phyloP scores from a whole-genome alignment of 2,888 invertebrate species.

The Electrophaes corylata region DNA sequence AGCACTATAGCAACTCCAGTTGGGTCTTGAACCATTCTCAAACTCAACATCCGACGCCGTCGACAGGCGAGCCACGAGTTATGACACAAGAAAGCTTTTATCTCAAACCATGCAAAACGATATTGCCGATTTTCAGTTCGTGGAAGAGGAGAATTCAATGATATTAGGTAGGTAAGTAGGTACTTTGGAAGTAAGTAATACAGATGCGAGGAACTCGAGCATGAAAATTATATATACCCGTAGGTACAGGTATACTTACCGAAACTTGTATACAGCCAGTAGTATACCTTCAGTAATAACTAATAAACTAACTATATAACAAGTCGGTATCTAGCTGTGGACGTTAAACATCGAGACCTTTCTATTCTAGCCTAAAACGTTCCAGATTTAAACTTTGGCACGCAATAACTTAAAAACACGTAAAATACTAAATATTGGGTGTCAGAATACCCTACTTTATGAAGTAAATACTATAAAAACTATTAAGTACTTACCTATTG shows the following conservation, averaged over 20 bases:
- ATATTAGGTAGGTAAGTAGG: conserved; percentile 19
- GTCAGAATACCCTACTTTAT: too few species aligned
- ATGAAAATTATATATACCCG: not conserved
- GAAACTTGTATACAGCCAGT: not conserved
- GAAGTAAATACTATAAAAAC: too few species aligned
- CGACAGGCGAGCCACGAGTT: conserved; percentile 43
- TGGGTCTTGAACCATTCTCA: too few species aligned
- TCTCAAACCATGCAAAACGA: conserved; percentile 49
- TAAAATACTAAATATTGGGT: too few species aligned
- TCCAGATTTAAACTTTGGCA: too few species aligned
- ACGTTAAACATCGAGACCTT: too few species aligned
- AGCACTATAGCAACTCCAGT: conserved; percentile 6
- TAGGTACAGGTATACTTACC: not conserved
- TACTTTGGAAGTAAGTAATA: conserved; percentile 16
- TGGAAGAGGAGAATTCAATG: conserved; percentile 27
- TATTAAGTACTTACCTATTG: too few species aligned
- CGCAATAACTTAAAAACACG: too few species aligned
- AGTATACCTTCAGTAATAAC: too few species aligned
- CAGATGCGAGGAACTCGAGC: conserved; percentile 1
- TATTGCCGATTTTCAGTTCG: conserved; percentile 38
- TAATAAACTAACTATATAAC: too few species aligned
- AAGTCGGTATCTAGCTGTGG: too few species aligned
- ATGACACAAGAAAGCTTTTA: conserved; percentile 71
- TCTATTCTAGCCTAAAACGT: too few species aligned
- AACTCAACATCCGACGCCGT: conserved; percentile 50